phyloP scores from a whole-genome alignment of 2,888 invertebrate species.

The Xanthia icteritia region DNA sequence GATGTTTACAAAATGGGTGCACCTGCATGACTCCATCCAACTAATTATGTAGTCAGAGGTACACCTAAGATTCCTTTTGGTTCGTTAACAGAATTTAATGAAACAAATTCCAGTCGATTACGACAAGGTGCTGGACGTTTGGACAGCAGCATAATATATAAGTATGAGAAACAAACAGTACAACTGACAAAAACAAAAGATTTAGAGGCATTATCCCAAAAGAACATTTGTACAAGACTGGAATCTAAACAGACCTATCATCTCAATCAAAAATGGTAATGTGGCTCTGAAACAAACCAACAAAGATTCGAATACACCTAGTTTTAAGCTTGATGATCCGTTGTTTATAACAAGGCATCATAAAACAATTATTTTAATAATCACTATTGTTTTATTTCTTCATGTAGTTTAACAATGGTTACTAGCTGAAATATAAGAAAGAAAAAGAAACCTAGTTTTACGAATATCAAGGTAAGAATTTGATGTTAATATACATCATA shows the following conservation, averaged over 20 bases:
- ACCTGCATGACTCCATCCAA: not conserved
- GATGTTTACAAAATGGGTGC: not conserved
- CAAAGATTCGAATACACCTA: not conserved
- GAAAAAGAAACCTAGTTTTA: conserved; percentile 18
- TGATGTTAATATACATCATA: conserved; percentile 25
- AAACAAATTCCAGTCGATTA: not conserved
- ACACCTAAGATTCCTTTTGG: not conserved
- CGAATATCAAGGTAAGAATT: conserved; percentile 29
- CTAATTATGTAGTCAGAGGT: too few relatives aligned
- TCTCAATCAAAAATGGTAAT: not conserved
- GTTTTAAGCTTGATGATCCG: too few relatives aligned
- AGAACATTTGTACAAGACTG: not conserved
- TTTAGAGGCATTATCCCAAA: not conserved
- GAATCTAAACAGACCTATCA: not conserved
- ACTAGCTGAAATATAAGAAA: conserved; percentile 4
- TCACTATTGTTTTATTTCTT: conserved; percentile 2
- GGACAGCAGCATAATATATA: not conserved
- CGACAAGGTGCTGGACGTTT: not conserved
- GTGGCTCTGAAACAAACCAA: not conserved
- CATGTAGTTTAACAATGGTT: not conserved
- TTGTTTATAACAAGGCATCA: not conserved
- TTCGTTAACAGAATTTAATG: not conserved
- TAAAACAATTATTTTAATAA: not conserved
- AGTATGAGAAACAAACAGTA: not conserved
- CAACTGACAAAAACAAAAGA: not conserved